Conservation (phyloP, 2,113 vertebrate genomes). For the Cyprinodon variegatus region DNA sequence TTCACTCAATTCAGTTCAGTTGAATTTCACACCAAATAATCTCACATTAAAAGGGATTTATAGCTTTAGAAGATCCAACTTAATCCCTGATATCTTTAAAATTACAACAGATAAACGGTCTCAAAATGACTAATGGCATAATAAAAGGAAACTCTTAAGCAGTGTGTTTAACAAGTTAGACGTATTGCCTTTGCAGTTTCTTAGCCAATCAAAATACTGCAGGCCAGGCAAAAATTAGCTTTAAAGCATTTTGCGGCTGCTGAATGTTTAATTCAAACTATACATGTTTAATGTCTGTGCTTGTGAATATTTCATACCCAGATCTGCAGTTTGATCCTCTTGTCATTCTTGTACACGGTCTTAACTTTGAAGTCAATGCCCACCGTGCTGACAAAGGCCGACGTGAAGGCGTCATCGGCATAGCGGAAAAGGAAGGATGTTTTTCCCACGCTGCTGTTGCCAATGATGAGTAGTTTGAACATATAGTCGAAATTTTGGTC, state of each 20-base stretch:
- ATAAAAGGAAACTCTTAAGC: not conserved
- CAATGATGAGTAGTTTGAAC: constrained; percentile 94
- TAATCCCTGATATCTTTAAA: not conserved
- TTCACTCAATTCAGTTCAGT: not conserved
- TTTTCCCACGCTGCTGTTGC: constrained; percentile 94
- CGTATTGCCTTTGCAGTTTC: too few relatives aligned
- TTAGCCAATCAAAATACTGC: not conserved
- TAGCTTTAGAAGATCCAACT: not conserved
- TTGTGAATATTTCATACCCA: constrained; percentile 83
- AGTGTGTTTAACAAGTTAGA: too few relatives aligned
- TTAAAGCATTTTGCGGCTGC: constrained; percentile 9
- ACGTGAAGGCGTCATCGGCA: constrained; percentile 96
- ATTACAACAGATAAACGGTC: not conserved
- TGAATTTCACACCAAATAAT: not conserved
- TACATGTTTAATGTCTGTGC: not conserved
- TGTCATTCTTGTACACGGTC: constrained; percentile 97
- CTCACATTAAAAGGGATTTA: not conserved
- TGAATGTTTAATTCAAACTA: constrained; percentile 6
- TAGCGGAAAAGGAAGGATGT: constrained; percentile 97
- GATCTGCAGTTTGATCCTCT: constrained; percentile 98
- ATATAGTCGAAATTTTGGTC: constrained; percentile 97
- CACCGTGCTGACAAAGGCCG: constrained; percentile 97
- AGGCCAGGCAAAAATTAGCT: not conserved
- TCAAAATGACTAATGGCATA: not conserved
- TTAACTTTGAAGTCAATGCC: constrained; percentile 99